Evolutionary conservation across 2,888 invertebrate species (phyloP).

Genomic region (Anticlea derivata): DNA sequence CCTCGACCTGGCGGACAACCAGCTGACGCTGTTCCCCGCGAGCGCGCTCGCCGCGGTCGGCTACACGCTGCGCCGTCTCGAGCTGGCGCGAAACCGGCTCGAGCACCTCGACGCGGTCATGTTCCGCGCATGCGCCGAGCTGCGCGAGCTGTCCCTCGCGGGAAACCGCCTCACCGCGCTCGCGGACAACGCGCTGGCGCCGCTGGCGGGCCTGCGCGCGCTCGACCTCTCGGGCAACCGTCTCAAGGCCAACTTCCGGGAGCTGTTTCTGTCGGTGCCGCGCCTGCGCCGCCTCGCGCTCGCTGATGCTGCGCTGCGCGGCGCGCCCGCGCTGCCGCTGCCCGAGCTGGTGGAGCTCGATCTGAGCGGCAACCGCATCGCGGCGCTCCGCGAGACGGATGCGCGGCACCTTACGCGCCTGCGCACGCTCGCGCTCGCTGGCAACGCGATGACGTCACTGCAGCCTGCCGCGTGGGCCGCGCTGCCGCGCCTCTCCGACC

Average conservation of each 20-base stretch:
- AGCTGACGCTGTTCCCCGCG: conserved; percentile 88
- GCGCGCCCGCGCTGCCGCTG: conserved; percentile 87
- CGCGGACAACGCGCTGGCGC: conserved; percentile 92
- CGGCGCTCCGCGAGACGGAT: conserved; percentile 85
- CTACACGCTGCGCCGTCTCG: conserved; percentile 88
- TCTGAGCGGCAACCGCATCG: conserved; percentile 88
- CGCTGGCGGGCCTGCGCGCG: conserved; percentile 87
- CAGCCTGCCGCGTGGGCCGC: conserved; percentile 87
- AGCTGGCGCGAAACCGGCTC: conserved; percentile 88
- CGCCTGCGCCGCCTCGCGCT: conserved; percentile 87
- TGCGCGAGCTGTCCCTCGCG: conserved; percentile 89
- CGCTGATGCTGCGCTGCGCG: conserved; percentile 86
- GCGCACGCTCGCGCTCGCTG: conserved; percentile 86
- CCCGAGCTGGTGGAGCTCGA: conserved; percentile 87
- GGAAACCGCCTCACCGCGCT: conserved; percentile 90
- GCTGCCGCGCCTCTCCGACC: conserved; percentile 85
- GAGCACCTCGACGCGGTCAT: conserved; percentile 93
- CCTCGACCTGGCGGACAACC: conserved; percentile 89
- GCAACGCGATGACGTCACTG: conserved; percentile 87
- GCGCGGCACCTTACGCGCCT: conserved; percentile 86
- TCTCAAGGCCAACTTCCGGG: conserved; percentile 90
- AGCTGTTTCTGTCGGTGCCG: conserved; percentile 91
- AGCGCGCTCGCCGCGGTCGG: conserved; percentile 89
- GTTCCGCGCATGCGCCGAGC: conserved; percentile 86
- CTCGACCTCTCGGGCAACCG: conserved; percentile 90